Base-by-base conservation (phyloP, 1,140 invertebrate species). In the Chelonus insularis region DNA sequence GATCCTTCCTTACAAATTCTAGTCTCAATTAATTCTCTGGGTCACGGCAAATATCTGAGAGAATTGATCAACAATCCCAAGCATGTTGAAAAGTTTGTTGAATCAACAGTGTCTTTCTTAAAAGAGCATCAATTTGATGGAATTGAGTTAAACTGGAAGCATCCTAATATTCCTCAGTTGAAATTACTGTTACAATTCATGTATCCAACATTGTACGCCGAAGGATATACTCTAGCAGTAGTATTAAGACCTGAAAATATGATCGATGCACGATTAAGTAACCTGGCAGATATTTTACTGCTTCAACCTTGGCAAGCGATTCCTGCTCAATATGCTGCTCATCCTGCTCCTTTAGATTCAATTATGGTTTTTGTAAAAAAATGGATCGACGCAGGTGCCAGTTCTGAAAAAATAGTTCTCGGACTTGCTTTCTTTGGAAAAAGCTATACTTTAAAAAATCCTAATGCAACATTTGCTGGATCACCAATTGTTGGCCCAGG, bases 341-440 rank as follows among this genome's bases (percentile, higher is more conserved):
- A 76, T 57, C 72, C 74, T 0, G 74, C 78, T 0, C 72, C 78
- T 0, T 51, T 81, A 12, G 69, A 62, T 0, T 62, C 67, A 9
- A 66, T 72, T 1, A 63, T 48, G 1, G 64, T 63, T 2, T 64
- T 69, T 0, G 63, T 71, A 0, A 74, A 72, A 2, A 68, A 54
- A 11, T 77, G 77, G 71, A 45, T 66, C 1, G 64, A 70, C 0
- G 57, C 59, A n/a, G 84, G 86, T 4, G 80, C 75, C 7, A 82
- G 84, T 18, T 65, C 73, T 1, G 71, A 78, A 0, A 89, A 89
- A 69, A 69, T 90, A 1, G 69, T 88, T 2, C 63, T 90, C 1
- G 88, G 87, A 8, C 66, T 89, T 18, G 84, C 87, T 1, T 78
- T 86, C n/a, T 88, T 88, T 66, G 88, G 87, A 0, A 83, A 84